Base-by-base conservation (phyloP, 37 sponge, comb jelly and placozoan genomes). In the Mnemiopsis leidyi region DNA sequence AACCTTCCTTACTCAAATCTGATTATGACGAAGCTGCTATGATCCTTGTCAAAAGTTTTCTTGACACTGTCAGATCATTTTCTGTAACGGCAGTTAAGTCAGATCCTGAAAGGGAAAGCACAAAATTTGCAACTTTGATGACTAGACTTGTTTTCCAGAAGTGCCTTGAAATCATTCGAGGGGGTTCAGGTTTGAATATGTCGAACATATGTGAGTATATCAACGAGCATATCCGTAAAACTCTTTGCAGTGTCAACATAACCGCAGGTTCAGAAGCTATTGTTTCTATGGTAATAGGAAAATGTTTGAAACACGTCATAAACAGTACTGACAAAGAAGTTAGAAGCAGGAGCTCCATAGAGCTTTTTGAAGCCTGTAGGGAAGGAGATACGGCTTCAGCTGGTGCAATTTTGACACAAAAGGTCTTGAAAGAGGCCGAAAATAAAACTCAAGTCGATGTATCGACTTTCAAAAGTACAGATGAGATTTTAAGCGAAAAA, bases 311-410 rank as follows among this genome's bases (percentile, higher is more conserved):
- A 13, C 0, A 34, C 1, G 36, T 77, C 32, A 36, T 36, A 21
- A 32, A 77, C 32, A 77, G 32, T 31, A 32, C 26, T 34, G 33
- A 18, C 35, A 77, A 31, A 32, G 32, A 77, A 77, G 79, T 77
- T 1, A 38, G 90, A 37, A 38, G 18, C 24, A 13, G 25, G 24
- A 85, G 90, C 35, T 40, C 61, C 0, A 23, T 85, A 18, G 90
- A 85, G 40, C 48, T 85, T 1, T 40, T 85, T 38, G 90, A 85
- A 23, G 90, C 90, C 25, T 85, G 90, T 26, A 85, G 39, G 35
- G 29, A 39, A 23, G 90, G 90, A 7, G 26, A 38, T 39, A 2
- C 25, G 29, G 24, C 3, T 3, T 0, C 1, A 37, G 90, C 90
- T 25, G 90, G 90, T 1, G 90, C 23, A 18, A 33, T 85, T 37